Conservation (phyloP, 2,113 vertebrate species). For the Myocastor coypus region DNA sequence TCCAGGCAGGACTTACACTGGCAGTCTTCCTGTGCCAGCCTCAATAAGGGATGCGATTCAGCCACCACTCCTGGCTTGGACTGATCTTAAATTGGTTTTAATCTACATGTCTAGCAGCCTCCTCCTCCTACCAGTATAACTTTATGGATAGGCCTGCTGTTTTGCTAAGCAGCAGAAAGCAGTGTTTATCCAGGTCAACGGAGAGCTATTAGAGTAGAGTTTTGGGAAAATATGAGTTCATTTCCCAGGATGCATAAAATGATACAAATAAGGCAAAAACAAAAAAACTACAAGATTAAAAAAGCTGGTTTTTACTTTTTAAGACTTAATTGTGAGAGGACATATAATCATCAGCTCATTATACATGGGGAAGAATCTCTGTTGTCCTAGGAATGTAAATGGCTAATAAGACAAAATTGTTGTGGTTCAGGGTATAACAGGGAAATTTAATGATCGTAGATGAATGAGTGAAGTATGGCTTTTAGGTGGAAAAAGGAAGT, state of each 20-base stretch:
- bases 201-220: neutral
- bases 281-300: conserved; percentile 15
- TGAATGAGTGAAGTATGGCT: neutral
- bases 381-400: neutral
- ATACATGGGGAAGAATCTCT: neutral
- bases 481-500: conserved; percentile 30
- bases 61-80: neutral
- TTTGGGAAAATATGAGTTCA: neutral
- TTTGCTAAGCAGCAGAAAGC: conserved; percentile 5
- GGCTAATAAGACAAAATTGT: conserved; percentile 7
- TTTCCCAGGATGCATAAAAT: conserved; percentile 12
- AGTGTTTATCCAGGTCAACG: neutral
- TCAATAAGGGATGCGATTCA: neutral
- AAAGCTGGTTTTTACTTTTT: conserved; percentile 40
- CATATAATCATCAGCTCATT: conserved; percentile 1
- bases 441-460: neutral
- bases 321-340: conserved; percentile 29
- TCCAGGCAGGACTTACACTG: neutral
- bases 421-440: neutral
- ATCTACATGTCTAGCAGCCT: neutral
- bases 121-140: neutral
- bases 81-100: conserved; percentile 13
- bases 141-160: neutral
- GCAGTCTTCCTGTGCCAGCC: neutral
- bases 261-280: neutral